These are phyloP conservation scores for Scylla paramamosain DNA, from an alignment of 1,140 invertebrate species.

Conservation along the genomic window DNA sequence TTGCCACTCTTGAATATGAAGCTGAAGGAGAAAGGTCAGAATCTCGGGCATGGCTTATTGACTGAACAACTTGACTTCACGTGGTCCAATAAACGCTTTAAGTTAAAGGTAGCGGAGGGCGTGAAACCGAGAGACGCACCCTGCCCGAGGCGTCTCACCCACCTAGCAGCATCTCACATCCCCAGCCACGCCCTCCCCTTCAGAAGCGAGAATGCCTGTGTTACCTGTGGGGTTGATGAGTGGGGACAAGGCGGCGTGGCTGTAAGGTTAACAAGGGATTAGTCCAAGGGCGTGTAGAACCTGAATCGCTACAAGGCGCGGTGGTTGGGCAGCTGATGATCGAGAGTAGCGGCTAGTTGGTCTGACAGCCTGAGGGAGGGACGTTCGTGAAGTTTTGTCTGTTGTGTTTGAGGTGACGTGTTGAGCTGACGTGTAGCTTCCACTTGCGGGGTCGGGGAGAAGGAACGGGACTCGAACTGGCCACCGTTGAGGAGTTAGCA, in stretches of 20 bases:
- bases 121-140: not conserved
- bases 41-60: not conserved
- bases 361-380: not conserved
- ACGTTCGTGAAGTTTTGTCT: slow-evolving; percentile 38
- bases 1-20: not conserved
- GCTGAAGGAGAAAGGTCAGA: not conserved
- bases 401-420: not conserved
- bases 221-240: not conserved
- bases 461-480: not conserved
- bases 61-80: not conserved
- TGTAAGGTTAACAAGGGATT: slow-evolving; percentile 46
- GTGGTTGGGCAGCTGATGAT: slow-evolving; percentile 8
- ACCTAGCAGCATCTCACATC: not conserved
- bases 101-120: not conserved
- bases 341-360: not conserved
- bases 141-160: too few species aligned
- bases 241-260: not conserved
- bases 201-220: not conserved
- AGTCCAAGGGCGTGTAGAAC: slow-evolving; percentile 37
- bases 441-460: not conserved
- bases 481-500: not conserved
- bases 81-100: not conserved
- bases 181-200: not conserved
- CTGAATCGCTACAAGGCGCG: not conserved
- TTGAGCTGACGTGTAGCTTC: not conserved